Percentiles rank a stretch among this genome's conserved stretches.
These are phyloP conservation scores for Bergia sp. DNA, from an alignment of 92 coral and sea anemone species.

Conservation along the genomic window DNA sequence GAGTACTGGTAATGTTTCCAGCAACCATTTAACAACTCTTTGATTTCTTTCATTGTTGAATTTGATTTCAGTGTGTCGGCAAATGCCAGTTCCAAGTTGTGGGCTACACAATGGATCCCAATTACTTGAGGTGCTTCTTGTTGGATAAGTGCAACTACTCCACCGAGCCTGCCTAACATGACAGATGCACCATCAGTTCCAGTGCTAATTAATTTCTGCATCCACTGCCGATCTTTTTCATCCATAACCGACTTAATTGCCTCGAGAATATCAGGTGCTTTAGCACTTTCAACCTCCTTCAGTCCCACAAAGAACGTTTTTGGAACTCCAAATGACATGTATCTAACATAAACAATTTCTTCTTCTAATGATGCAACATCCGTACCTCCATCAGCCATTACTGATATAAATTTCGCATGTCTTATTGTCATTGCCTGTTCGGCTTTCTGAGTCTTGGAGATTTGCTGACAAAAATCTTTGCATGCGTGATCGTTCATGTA, in stretches of 20 bases:
- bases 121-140: constrained; percentile 52
- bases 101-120: constrained; percentile 55
- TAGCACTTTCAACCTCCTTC: constrained; percentile 52
- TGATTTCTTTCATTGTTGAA: constrained; percentile 52
- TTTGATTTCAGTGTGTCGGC: constrained; percentile 55
- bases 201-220: constrained; percentile 46
- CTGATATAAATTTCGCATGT: constrained; percentile 49
- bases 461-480: constrained; percentile 47
- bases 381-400: constrained; percentile 54
- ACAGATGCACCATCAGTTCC: constrained; percentile 61
- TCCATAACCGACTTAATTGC: constrained; percentile 56
- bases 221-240: constrained; percentile 52
- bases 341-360: constrained; percentile 50
- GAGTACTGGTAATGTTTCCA: constrained; percentile 62
- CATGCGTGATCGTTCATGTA: constrained; percentile 54
- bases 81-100: constrained; percentile 61
- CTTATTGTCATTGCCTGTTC: constrained; percentile 41
- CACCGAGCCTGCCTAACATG: constrained; percentile 57
- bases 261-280: constrained; percentile 51
- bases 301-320: constrained; percentile 54
- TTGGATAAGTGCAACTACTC: constrained; percentile 58
- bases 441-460: constrained; percentile 33
- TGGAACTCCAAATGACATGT: constrained; percentile 40
- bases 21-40: constrained; percentile 55
- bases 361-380: constrained; percentile 44